phyloP scores from a whole-genome alignment of 2,797 vertebrate species.

The Oreonectes daqikongensis region DNA sequence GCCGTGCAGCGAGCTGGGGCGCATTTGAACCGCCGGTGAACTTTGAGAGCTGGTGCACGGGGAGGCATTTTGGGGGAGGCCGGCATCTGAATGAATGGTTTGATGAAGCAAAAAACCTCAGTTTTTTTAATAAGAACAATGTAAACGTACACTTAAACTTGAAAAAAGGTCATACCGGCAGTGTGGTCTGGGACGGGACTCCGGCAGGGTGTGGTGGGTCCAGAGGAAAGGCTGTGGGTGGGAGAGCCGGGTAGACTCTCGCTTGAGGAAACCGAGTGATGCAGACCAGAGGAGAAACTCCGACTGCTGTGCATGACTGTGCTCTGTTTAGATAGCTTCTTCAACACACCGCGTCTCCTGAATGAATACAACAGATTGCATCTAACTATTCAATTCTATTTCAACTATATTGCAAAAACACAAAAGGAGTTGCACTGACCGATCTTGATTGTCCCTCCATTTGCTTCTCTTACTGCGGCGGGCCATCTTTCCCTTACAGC shows the following conservation, averaged over 20 bases:
- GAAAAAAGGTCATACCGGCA: conserved; percentile 67
- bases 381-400: not conserved
- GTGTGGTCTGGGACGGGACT: conserved; percentile 86
- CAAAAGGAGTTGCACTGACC: conserved; percentile 70
- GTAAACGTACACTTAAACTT: too few species aligned
- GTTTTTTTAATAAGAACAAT: not conserved
- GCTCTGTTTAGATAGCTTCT: conserved; percentile 92
- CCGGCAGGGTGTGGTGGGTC: conserved; percentile 85
- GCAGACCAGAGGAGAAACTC: conserved; percentile 93
- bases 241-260: conserved; percentile 96
- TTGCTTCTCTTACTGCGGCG: conserved; percentile 88
- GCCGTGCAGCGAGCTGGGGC: conserved; percentile 93
- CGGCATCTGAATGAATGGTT: conserved; percentile 73
- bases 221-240: conserved; percentile 92
- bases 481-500: conserved; percentile 92
- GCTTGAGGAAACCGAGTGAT: conserved; percentile 92
- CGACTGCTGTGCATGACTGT: conserved; percentile 91
- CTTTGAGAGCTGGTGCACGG: conserved; percentile 91
- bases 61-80: conserved; percentile 88
- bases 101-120: too few species aligned
- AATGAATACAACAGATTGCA: not conserved
- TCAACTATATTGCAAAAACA: not conserved
- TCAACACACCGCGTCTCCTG: conserved; percentile 88
- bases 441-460: conserved; percentile 88
- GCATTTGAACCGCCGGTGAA: conserved; percentile 88